These are phyloP conservation scores for Cyrtonyx montezumae DNA, from an alignment of 2,113 vertebrate species.

Conservation along the genomic window DNA sequence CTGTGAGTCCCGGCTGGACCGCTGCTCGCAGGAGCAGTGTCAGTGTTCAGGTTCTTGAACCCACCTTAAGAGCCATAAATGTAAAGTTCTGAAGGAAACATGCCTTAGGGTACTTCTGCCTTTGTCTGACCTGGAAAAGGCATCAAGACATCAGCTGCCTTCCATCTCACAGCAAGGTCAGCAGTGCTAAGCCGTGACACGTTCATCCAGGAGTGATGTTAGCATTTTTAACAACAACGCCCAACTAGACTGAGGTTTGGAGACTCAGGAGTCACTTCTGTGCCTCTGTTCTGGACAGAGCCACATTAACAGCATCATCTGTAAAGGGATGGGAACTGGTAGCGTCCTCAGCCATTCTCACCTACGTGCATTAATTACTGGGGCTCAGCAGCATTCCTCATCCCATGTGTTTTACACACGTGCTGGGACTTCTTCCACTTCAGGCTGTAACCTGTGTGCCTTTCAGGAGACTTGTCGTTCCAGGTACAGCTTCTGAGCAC, in stretches of 20 bases:
- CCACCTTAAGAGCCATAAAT: not conserved
- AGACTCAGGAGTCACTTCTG: not conserved
- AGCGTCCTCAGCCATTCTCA: not conserved
- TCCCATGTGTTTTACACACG: not conserved
- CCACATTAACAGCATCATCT: not conserved
- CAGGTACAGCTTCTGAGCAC: not conserved
- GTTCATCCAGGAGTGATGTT: not conserved
- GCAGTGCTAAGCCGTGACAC: not conserved
- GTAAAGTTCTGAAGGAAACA: not conserved
- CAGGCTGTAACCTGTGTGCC: not conserved
- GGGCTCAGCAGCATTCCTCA: not conserved
- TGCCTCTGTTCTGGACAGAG: not conserved
- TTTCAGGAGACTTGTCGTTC: not conserved
- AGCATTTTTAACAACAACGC: not conserved
- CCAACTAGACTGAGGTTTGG: not conserved
- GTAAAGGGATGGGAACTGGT: not conserved
- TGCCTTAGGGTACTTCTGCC: not conserved
- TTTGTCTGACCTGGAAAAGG: not conserved
- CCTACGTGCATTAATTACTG: not conserved
- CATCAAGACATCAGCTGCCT: not conserved
- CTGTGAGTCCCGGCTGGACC: not conserved
- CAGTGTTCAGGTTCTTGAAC: not conserved
- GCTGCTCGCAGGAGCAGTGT: rapidly evolving
- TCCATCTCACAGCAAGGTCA: not conserved
- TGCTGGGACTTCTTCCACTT: not conserved